Evolutionary conservation across 2,113 vertebrate genomes (phyloP), one percentile per base, ranked within the genome.

Genomic region (Vulpes ferrilata): DNA sequence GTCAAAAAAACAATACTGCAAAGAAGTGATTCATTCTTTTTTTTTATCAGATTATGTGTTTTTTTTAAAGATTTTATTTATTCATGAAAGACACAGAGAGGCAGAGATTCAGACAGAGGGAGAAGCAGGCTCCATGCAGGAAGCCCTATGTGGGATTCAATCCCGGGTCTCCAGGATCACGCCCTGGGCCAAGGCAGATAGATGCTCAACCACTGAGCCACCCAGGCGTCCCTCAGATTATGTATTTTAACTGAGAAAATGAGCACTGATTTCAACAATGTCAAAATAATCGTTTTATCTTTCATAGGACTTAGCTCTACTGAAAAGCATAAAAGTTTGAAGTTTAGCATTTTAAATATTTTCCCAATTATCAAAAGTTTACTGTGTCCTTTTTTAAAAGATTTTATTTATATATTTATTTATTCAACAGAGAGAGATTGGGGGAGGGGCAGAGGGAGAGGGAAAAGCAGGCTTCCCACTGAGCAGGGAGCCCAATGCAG

Each of bases 281-380:
- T 43, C 74, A n/a, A 93, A 94, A 78, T 90, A 43, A 65, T 60
- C 30, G 17, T 67, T 95, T 93, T 57, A 83, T 57, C 64, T 91
- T 84, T 93, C 71, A 30, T 10, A n/a, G 88, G 71, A 65, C 38
- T 59, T 86, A 64, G 19, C 19, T 91, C 80, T 65, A 48, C 17
- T 88, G 67, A 88, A 90, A 90, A 88, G 1, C 17, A 32, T 51
- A 64, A 69, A 43, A 57, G 7, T 74, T 95, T 96, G 81, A 88
- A 87, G 12, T 12, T 93, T 87, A 57, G 23, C 67, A 35, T 25
- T 43, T 88, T 88, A 81, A 71, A 51, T 69, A 3, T 48, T 67
- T 90, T 74, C 62, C 25, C 51, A 80, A 5, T 82, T 73, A 76
- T 81, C 53, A 16, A 79, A 83, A 73, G 59, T 67, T 48, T 82